Evolutionary conservation across 35 echinoderm and acorn worm genomes (phyloP).

Genomic region (Apostichopus parvimensis): DNA sequence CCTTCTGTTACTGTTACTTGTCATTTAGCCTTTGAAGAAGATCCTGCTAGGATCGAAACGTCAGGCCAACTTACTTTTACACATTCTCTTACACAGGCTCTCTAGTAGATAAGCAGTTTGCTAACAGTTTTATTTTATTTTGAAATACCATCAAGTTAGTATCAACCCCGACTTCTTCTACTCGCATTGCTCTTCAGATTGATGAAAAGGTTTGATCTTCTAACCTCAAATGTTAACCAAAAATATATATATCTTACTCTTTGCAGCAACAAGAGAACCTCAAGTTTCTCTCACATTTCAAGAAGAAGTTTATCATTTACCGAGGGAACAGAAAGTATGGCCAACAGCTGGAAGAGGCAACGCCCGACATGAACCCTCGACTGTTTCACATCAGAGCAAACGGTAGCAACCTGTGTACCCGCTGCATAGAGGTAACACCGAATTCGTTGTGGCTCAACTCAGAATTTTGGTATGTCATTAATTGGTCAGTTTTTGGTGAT

Average conservation of each 20-base stretch:
- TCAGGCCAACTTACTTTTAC: too few species aligned
- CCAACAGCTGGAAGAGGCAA: constrained; percentile 39
- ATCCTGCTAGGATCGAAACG: neutral
- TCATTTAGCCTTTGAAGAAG: too few species aligned
- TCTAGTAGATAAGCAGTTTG: too few species aligned
- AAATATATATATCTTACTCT: neutral
- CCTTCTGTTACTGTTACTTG: too few species aligned
- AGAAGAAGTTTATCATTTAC: constrained; percentile 95
- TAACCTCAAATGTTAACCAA: too few species aligned
- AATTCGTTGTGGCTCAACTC: constrained; percentile 92
- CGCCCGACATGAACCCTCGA: constrained; percentile 67
- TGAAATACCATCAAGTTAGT: too few species aligned
- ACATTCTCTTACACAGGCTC: too few species aligned
- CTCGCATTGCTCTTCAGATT: too few species aligned
- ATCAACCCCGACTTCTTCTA: too few species aligned
- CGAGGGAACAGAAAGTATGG: constrained; percentile 73
- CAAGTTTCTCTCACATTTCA: constrained; percentile 98
- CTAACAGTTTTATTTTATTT: too few species aligned
- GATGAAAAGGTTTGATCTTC: too few species aligned
- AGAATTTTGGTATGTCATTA: constrained; percentile 86
- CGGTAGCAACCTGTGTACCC: constrained; percentile 78
- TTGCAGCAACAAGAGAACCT: constrained; percentile 99
- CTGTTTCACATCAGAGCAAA: constrained; percentile 90
- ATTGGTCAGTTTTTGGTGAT: neutral
- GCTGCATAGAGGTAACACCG: constrained; percentile 89